A percentile compares a stretch with the other conserved stretches of the same genome.
phyloP scores from a whole-genome alignment of 1,140 invertebrate species.

The Pygmarrhopalites habei region DNA sequence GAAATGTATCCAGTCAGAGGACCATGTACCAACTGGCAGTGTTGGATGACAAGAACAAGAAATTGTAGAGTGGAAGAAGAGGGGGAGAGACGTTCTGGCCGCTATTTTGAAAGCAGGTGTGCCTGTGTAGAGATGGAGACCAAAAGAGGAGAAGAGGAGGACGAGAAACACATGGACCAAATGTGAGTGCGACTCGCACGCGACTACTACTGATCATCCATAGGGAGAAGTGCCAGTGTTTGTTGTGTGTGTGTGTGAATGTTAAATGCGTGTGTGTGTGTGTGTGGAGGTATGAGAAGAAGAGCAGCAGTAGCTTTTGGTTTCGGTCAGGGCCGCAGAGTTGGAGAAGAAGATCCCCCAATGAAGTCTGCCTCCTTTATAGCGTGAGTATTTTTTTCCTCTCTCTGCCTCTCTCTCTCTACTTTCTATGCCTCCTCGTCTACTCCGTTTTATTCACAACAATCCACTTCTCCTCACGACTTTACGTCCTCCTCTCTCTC shows the following conservation, averaged over 20 bases:
- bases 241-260: neutral
- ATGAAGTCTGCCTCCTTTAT: neutral
- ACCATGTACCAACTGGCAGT: no score
- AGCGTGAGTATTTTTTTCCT: neutral
- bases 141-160: no score
- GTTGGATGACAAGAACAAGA: no score
- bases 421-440: no score
- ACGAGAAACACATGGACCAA: neutral
- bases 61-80: no score
- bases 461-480: neutral
- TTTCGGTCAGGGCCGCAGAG: neutral
- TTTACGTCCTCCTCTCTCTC: neutral
- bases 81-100: no score
- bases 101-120: neutral
- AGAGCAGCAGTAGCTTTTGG: neutral
- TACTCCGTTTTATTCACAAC: no score
- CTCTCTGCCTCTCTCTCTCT: neutral
- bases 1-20: no score
- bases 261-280: neutral
- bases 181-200: neutral
- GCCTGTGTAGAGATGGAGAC: no score
- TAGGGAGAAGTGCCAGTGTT: neutral
- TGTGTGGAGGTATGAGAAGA: neutral
- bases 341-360: neutral
- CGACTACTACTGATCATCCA: neutral